Base-by-base conservation (phyloP, 2,113 vertebrate species). In the Pterophyllum scalare region DNA sequence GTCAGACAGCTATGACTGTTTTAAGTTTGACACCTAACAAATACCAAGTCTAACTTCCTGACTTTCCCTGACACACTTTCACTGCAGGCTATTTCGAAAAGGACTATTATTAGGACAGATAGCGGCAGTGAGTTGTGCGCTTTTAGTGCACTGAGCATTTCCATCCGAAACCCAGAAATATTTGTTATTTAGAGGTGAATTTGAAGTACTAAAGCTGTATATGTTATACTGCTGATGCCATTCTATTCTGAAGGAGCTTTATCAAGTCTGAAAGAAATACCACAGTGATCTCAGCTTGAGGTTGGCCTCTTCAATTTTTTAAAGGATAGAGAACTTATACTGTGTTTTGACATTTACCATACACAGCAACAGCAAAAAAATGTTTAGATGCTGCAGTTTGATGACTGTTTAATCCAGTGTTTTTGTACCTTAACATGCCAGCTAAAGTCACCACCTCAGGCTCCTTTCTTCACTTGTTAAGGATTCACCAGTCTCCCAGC, bases 11-110 rank as follows among this genome's bases (percentile, higher is more conserved):
- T 40, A 43, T 57, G 88, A 93, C 80, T 84, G 75, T 85, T 79
- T 91, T 17, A 72, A 88, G 56, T 10, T 9, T 24, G 54, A 77
- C 74, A 87, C 59, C 85, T 78, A 77, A 61, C 59, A 85, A 88
- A 81, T 83, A 79, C 59, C 26, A 67, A 67, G 62, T 59, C 86
- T 59, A 70, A 77, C 77, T 60, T 70, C 79, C 57, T 28, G 57
- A 89, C 80, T 87, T 83, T 88, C 26, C 2, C 61, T 52, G 59
- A 84, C 65, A 80, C 7, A 52, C 79, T 79, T 54, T 43, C 17
- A 59, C 86, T 70, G 67, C 77, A 57, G 58, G 75, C 76, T 38
- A 22, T 54, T 82, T 33, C 61, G 15, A 80, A 80, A 22, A 82
- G 19, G 59, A 62, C 8, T 57, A 11, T 76, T 52, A 67, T 83